phyloP scores from a whole-genome alignment of 2,888 invertebrate genomes.

The Xestia c-nigrum region DNA sequence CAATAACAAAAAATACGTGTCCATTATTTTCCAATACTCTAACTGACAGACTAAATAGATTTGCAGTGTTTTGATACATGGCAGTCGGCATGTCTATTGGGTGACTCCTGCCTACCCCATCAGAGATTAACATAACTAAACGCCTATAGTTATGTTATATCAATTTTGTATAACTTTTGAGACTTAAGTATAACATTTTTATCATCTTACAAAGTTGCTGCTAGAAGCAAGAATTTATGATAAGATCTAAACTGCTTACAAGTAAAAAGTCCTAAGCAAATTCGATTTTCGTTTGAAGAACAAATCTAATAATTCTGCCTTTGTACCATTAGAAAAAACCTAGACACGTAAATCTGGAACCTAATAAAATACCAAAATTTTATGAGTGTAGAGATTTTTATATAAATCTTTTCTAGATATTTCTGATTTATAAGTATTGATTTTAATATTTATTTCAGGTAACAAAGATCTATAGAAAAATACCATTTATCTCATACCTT shows the following conservation, averaged over 20 bases:
- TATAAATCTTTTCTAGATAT: not conserved
- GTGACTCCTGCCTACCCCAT: too few relatives aligned
- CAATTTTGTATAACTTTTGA: not conserved
- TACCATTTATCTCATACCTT: too few relatives aligned
- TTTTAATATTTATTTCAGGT: too few relatives aligned
- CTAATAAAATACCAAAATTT: not conserved
- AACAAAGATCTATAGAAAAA: too few relatives aligned
- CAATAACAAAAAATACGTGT: too few relatives aligned
- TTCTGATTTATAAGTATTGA: not conserved
- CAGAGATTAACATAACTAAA: too few relatives aligned
- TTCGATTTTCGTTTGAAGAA: conserved; percentile 1
- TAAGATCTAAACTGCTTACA: not conserved
- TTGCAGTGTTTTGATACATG: too few relatives aligned
- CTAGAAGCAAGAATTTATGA: not conserved
- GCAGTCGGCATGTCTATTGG: too few relatives aligned
- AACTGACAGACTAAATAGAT: too few relatives aligned
- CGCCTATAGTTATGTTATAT: too few relatives aligned
- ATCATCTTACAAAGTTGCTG: not conserved
- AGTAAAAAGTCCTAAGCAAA: not conserved
- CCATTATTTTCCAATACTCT: too few relatives aligned
- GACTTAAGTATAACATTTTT: not conserved
- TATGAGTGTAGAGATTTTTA: not conserved
- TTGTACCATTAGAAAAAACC: not conserved
- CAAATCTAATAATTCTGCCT: conserved; percentile 1
- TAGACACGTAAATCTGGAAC: not conserved